These are phyloP conservation scores for Poecilia latipinna DNA, from an alignment of 2,113 vertebrate species.

Conservation along the genomic window DNA sequence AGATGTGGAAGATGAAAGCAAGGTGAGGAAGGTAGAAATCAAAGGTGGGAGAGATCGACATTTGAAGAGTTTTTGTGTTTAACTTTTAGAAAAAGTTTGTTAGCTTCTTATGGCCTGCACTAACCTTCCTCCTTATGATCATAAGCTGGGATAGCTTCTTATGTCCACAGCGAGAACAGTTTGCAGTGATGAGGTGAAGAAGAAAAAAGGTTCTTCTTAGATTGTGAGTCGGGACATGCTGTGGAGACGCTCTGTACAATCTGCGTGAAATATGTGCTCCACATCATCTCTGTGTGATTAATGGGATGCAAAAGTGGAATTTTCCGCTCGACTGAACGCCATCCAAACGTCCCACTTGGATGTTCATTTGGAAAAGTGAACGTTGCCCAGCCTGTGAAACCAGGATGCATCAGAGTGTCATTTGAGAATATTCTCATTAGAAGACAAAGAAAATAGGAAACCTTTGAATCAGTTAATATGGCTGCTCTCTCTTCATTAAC, in stretches of 20 bases:
- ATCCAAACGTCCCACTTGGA: conserved; percentile 48
- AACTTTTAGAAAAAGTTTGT: conserved; percentile 24
- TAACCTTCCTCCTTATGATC: conserved; percentile 3
- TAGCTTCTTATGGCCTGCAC: conserved; percentile 9
- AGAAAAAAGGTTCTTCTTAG: conserved; percentile 35
- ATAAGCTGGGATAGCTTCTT: not conserved
- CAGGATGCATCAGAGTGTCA: conserved; percentile 11
- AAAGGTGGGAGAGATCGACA: conserved; percentile 44
- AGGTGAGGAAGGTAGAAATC: conserved; percentile 52
- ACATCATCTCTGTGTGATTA: conserved; percentile 73
- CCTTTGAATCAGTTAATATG: not conserved
- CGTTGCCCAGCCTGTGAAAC: conserved; percentile 17
- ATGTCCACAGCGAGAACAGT: conserved; percentile 15
- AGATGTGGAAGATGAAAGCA: conserved; percentile 64
- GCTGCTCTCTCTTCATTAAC: not conserved
- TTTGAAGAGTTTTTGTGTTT: not conserved
- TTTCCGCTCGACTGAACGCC: conserved; percentile 61
- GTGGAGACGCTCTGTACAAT: conserved; percentile 57
- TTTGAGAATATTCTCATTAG: conserved; percentile 11
- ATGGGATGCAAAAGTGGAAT: conserved; percentile 52
- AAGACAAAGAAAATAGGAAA: not conserved
- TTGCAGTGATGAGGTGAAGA: conserved; percentile 54
- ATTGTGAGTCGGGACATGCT: conserved; percentile 58
- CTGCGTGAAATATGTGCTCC: conserved; percentile 51
- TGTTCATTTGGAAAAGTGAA: conserved; percentile 31